Evolutionary conservation across 2,888 invertebrate genomes (phyloP), one percentile per base, ranked within the genome.

Genomic region (Micoletzkya japonica): DNA sequence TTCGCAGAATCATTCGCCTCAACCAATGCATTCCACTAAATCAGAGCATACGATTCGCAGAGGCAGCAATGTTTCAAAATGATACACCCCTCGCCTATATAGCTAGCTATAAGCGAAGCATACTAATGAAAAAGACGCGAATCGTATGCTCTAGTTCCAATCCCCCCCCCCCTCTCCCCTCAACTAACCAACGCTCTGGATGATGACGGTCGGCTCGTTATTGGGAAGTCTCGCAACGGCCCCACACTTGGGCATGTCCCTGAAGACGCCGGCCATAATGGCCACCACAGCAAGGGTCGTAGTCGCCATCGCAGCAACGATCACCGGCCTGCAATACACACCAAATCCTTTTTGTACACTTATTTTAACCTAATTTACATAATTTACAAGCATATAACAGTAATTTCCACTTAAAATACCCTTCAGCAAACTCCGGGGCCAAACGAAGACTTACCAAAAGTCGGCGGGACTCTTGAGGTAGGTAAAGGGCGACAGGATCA

Each of bases 291-390:
- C 77, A 26, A 84, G 69, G 7, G 80, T 76, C 7, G 84, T 84
- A 3, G 84, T 85, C n/a, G 81, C 56, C 84, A 84, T 84, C 4
- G 84, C 84, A 20, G 81, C 72, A 7, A 84, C 82, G n/a, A 84
- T 80, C 1, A 82, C 84, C 37, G 75, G 72, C 78, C 83, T 83
- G 63, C 56, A 75, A 72, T n/a, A 17, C 10, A 56, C 20, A 14
- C 26, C n/a, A n/a, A n/a, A n/a, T n/a, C n/a, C n/a, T n/a, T n/a
- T n/a, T n/a, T n/a, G n/a, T n/a, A n/a, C n/a, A n/a, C n/a, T n/a
- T n/a, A n/a, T n/a, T n/a, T n/a, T n/a, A n/a, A n/a, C n/a, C n/a
- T n/a, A n/a, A n/a, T n/a, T n/a, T n/a, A n/a, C n/a, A n/a, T n/a
- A n/a, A n/a, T n/a, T n/a, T n/a, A n/a, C n/a, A n/a, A n/a, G n/a